A percentile compares a stretch with the other conserved stretches of the same genome.
These are phyloP conservation scores for Chelmon rostratus DNA, from an alignment of 2,797 vertebrate genomes.

Conservation along the genomic window DNA sequence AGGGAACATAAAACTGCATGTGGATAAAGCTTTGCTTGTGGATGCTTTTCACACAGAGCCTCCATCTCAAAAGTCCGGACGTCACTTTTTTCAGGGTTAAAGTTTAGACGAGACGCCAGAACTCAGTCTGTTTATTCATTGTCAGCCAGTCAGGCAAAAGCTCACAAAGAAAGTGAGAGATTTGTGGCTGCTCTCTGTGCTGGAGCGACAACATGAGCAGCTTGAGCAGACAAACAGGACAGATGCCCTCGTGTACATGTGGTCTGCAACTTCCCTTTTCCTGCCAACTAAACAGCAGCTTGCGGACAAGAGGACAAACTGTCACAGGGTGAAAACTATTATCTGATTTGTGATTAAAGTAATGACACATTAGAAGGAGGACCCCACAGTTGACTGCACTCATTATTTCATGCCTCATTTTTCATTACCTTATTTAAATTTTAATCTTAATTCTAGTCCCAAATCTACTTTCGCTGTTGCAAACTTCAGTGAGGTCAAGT, in stretches of 20 bases:
- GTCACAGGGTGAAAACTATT: not conserved
- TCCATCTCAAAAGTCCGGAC: not conserved
- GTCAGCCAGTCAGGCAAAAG: not conserved
- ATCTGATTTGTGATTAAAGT: slow-evolving; percentile 14
- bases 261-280: slow-evolving; percentile 1
- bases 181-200: not conserved
- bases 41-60: not conserved
- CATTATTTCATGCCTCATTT: not conserved
- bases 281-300: slow-evolving; percentile 36
- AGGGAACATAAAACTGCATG: slow-evolving; percentile 41
- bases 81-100: not conserved
- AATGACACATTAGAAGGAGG: not conserved
- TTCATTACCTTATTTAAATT: not conserved
- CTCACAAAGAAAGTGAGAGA: not conserved
- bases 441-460: not conserved
- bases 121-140: no score
- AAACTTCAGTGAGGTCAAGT: not conserved
- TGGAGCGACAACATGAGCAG: not conserved
- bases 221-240: slow-evolving; percentile 9
- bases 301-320: not conserved
- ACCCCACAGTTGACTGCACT: no score
- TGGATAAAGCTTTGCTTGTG: not conserved
- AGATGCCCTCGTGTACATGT: not conserved
- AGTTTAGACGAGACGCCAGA: not conserved
- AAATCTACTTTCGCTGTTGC: not conserved